Percentiles rank a stretch among this genome's conserved stretches.
Evolutionary conservation across 1,140 invertebrate genomes (phyloP).

Genomic region (Oncopodura yosiiana): DNA sequence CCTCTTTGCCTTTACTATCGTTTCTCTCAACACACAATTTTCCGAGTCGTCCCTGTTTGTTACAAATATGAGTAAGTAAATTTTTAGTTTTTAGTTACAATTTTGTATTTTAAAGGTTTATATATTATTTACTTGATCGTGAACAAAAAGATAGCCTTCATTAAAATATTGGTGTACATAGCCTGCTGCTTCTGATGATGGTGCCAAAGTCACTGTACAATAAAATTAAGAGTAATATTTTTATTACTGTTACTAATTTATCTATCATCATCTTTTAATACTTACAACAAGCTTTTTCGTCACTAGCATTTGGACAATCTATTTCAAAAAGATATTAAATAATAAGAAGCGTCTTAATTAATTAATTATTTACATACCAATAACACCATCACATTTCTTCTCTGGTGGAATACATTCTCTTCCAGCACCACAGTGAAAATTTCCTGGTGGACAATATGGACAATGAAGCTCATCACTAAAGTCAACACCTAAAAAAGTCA

Average conservation of each 20-base stretch:
- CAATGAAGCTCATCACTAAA: slow-evolving; percentile 30
- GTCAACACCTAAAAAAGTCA: too few species aligned
- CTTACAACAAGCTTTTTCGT: slow-evolving; percentile 75
- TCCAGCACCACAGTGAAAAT: slow-evolving; percentile 65
- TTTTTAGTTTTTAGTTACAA: neutral
- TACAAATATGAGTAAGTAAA: neutral
- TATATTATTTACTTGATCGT: slow-evolving; percentile 30
- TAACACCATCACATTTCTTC: slow-evolving; percentile 65
- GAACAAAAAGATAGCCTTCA: slow-evolving; percentile 63
- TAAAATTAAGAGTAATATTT: slow-evolving; percentile 3
- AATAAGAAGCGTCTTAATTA: neutral
- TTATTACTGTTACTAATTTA: neutral
- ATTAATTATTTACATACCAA: neutral
- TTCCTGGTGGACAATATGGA: slow-evolving; percentile 58
- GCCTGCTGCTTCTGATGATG: slow-evolving; percentile 44
- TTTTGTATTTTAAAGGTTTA: neutral
- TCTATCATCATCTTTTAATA: slow-evolving; percentile 31
- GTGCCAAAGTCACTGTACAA: slow-evolving; percentile 58
- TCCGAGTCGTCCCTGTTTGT: slow-evolving; percentile 27
- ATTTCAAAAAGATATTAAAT: slow-evolving; percentile 30
- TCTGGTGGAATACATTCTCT: slow-evolving; percentile 58
- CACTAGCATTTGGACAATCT: slow-evolving; percentile 75
- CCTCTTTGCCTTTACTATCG: slow-evolving; percentile 11
- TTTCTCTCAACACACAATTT: slow-evolving; percentile 34
- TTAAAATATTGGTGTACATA: slow-evolving; percentile 51